Evolutionary conservation across 2,888 invertebrate genomes (phyloP), one percentile per base, ranked within the genome.

Genomic region (Drosophila macrothrix): DNA sequence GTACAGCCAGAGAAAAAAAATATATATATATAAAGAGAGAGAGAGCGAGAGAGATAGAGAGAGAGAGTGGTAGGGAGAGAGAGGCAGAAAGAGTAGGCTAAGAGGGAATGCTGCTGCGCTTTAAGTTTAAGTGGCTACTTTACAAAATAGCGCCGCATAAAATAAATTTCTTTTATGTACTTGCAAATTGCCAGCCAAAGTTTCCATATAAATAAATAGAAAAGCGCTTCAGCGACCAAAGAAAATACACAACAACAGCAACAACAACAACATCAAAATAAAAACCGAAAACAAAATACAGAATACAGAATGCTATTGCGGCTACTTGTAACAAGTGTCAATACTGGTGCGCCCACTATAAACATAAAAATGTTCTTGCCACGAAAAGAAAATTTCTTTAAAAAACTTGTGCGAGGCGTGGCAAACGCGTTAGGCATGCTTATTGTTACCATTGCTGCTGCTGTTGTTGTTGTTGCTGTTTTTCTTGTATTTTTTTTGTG

Each of bases 101-200:
- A 29, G 5, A 6, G 25, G 50, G 39, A 28, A 39, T 35, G 43
- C 28, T 19, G 53, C 50, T 37, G 53, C 60, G 81, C 81, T 83
- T 85, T 83, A 84, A 84, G 83, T 85, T 90, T 84, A 87, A 87
- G 90, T 90, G 88, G 86, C 83, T 86, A 80, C 83, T 90, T 88
- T 85, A 83, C 78, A 88, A 88, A 87, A 90, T 90, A 90, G 83
- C 87, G 69, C 37, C 75, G 78, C 83, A 77, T 87, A 90, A 85
- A 88, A 80, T 86, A 90, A 90, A 88, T 88, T 88, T 90, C 86
- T 82, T 90, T 88, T 88, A 88, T 88, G 90, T 90, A 88, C 86
- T 88, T 76, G 86, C 90, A 88, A 88, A 88, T 88, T 88, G 87
- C 90, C 77, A 78, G 80, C 71, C 83, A 88, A 88, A 88, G 76